A percentile compares a stretch with the other conserved stretches of the same genome.
phyloP scores from a whole-genome alignment of 2,888 invertebrate species.

The Temnothorax unifasciatus region DNA sequence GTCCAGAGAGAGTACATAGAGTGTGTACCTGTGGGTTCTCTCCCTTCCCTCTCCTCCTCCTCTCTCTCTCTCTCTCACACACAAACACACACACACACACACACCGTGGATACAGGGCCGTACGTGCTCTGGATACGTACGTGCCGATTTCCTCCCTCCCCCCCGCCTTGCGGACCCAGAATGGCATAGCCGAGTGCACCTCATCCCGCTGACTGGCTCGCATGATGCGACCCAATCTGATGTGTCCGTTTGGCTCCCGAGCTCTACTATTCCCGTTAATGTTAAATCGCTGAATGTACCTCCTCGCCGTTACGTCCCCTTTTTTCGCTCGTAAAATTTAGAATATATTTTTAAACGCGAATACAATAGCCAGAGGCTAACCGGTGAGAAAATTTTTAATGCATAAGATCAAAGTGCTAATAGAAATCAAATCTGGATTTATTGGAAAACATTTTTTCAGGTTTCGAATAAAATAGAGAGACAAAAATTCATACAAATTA shows the following conservation, averaged over 20 bases:
- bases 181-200: slow-evolving; percentile 47
- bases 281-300: slow-evolving; percentile 73
- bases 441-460: neutral
- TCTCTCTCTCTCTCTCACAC: slow-evolving; percentile 32
- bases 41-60: slow-evolving; percentile 56
- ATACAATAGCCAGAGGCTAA: neutral
- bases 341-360: neutral
- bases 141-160: slow-evolving; percentile 79
- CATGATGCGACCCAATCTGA: slow-evolving; percentile 70
- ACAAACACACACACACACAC: too few species aligned
- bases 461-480: neutral
- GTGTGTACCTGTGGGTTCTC: slow-evolving; percentile 70
- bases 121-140: slow-evolving; percentile 85
- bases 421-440: neutral
- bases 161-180: slow-evolving; percentile 27
- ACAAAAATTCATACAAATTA: neutral
- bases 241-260: slow-evolving; percentile 64
- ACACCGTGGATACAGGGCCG: slow-evolving; percentile 84
- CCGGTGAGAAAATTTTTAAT: neutral
- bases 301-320: neutral
- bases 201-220: slow-evolving; percentile 45
- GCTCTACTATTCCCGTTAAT: slow-evolving; percentile 69
- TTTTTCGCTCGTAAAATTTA: neutral
- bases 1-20: slow-evolving; percentile 70
- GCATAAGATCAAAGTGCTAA: neutral